Evolutionary conservation across 2,888 invertebrate species (phyloP).

Genomic region (Dryomyza anilis): DNA sequence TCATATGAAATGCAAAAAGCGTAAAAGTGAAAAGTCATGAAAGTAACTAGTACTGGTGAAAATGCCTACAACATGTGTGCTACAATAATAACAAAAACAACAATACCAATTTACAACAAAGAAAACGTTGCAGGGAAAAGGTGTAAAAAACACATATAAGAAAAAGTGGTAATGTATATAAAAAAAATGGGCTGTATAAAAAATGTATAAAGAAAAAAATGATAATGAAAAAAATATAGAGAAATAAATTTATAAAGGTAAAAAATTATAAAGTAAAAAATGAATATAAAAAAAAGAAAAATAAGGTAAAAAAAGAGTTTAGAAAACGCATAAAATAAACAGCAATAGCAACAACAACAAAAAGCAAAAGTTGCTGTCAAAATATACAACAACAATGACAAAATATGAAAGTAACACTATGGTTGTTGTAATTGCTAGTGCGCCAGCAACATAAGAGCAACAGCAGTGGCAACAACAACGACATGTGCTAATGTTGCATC

Average conservation of each 20-base stretch:
- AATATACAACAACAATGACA: too few relatives aligned
- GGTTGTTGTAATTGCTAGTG: slow-evolving; percentile 32
- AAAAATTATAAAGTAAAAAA: too few relatives aligned
- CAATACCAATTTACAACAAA: too few relatives aligned
- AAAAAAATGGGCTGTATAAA: not conserved
- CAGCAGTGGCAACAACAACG: slow-evolving; percentile 22
- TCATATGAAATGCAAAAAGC: too few relatives aligned
- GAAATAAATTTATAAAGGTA: too few relatives aligned
- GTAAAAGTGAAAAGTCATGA: slow-evolving; percentile 37
- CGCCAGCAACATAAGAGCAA: slow-evolving; percentile 19
- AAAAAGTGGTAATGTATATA: not conserved
- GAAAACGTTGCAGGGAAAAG: not conserved
- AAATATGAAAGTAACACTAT: not conserved
- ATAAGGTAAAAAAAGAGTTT: not conserved
- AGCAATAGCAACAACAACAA: too few relatives aligned
- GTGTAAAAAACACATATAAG: too few relatives aligned
- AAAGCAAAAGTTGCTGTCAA: too few relatives aligned
- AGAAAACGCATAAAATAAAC: not conserved
- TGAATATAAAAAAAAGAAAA: slow-evolving; percentile 8
- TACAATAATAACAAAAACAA: too few relatives aligned
- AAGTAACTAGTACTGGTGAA: slow-evolving; percentile 27
- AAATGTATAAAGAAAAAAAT: too few relatives aligned
- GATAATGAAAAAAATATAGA: too few relatives aligned
- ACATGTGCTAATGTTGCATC: slow-evolving; percentile 23
- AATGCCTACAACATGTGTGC: slow-evolving; percentile 13